Percentiles rank a stretch among this genome's conserved stretches.
Conservation (phyloP, 92 coral and sea anemone genomes). For the Parazoanthus atlanticus region DNA sequence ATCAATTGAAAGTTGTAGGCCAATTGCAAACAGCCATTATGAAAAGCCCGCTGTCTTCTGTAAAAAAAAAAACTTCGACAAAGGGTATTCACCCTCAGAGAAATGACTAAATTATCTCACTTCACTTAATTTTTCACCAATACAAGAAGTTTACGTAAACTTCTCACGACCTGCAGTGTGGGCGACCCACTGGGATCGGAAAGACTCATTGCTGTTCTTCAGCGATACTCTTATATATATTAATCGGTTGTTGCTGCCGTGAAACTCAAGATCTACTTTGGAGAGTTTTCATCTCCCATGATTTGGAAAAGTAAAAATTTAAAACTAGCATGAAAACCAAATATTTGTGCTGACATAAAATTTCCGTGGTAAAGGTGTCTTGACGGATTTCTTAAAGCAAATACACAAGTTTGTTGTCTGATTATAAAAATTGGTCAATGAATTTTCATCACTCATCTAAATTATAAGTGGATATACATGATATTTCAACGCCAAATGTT, state of each 20-base stretch:
- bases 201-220: neutral
- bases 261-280: neutral
- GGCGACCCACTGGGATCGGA: neutral
- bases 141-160: neutral
- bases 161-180: neutral
- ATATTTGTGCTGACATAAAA: constrained; percentile 29
- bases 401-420: constrained; percentile 31
- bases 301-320: constrained; percentile 28
- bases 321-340: constrained; percentile 19
- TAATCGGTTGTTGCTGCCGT: constrained; percentile 7
- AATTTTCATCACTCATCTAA: neutral
- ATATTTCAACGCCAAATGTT: neutral
- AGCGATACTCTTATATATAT: neutral
- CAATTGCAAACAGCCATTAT: constrained; percentile 38
- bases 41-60: constrained; percentile 45
- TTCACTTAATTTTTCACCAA: neutral
- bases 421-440: constrained; percentile 14
- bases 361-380: constrained; percentile 4
- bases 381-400: constrained; percentile 33
- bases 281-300: constrained; percentile 18
- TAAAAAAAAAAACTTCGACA: constrained; percentile 61
- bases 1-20: constrained; percentile 73
- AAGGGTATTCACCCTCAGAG: constrained; percentile 43
- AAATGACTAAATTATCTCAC: constrained; percentile 24
- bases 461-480: neutral